Conservation (phyloP, 64 coral and sea anemone species). For the Astreopora myriophthalma region DNA sequence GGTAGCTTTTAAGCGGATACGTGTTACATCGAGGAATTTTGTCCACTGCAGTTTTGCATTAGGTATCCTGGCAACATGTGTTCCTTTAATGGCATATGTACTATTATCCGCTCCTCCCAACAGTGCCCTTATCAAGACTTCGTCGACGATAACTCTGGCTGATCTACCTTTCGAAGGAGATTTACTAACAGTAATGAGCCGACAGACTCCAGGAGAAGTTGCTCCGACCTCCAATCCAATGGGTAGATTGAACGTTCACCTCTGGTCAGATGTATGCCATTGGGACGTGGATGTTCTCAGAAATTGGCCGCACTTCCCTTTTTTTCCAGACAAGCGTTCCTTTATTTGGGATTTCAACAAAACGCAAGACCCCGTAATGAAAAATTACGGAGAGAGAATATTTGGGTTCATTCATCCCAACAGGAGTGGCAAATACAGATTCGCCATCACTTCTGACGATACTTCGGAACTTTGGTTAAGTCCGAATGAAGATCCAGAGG, state of each 20-base stretch:
- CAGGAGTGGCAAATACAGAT: constrained; percentile 66
- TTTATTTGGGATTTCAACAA: constrained; percentile 26
- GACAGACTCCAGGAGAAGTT: too few species aligned
- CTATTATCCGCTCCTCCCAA: too few species aligned
- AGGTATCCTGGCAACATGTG: too few species aligned
- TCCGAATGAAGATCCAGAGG: constrained; percentile 54
- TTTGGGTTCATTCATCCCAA: constrained; percentile 92
- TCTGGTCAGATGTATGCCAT: constrained; percentile 84
- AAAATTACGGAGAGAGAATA: constrained; percentile 78
- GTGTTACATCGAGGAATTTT: too few species aligned
- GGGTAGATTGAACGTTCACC: constrained; percentile 77
- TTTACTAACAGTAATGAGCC: too few species aligned
- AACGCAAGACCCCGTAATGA: not conserved
- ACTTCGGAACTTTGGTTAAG: constrained; percentile 96
- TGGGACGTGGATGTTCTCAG: constrained; percentile 71
- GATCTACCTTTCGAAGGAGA: too few species aligned
- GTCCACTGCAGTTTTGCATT: too few species aligned
- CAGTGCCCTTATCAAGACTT: too few species aligned
- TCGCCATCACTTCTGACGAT: constrained; percentile 86
- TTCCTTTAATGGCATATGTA: too few species aligned
- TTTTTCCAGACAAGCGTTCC: constrained; percentile 58
- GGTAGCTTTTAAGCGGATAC: too few species aligned
- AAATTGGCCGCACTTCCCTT: constrained; percentile 72
- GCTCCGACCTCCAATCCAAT: too few species aligned
- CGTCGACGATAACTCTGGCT: too few species aligned